Conservation (phyloP, 2,888 invertebrate genomes). For the Metellina segmentata region DNA sequence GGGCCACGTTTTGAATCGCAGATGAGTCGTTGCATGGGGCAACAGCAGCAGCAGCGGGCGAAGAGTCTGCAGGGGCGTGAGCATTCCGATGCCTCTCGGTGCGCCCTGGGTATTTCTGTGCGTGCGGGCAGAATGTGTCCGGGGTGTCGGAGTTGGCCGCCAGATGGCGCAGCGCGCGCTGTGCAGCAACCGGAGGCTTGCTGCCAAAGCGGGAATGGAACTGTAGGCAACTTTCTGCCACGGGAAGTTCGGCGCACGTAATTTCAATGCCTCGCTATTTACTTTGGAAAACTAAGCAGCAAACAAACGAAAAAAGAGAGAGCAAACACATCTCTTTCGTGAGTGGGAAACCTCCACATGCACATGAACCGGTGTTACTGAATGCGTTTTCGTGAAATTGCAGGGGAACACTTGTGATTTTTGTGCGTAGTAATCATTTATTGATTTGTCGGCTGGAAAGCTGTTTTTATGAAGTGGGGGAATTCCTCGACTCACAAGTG, state of each 20-base stretch:
- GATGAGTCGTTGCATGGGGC: neutral
- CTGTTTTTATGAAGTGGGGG: neutral
- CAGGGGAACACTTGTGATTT: neutral
- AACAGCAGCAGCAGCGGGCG: neutral
- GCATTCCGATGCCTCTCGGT: slow-evolving; percentile 44
- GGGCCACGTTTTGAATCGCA: neutral
- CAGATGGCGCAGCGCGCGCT: slow-evolving; percentile 23
- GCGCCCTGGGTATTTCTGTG: slow-evolving; percentile 13
- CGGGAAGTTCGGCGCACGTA: neutral
- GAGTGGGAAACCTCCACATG: too few relatives aligned
- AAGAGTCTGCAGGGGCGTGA: neutral
- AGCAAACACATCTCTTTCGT: neutral
- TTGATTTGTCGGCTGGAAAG: slow-evolving; percentile 15
- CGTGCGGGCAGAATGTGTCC: slow-evolving; percentile 4
- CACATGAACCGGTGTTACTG: too few relatives aligned
- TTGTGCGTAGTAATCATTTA: neutral
- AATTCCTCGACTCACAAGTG: neutral
- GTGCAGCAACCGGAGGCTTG: slow-evolving; percentile 54
- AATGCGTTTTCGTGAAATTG: too few relatives aligned
- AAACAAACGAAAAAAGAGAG: neutral
- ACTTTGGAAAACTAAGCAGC: neutral
- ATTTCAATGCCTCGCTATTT: slow-evolving; percentile 17
- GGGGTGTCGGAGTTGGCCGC: slow-evolving; percentile 24
- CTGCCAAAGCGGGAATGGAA: slow-evolving; percentile 41
- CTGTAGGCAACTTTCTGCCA: neutral